Percentiles rank a stretch among this genome's conserved stretches.
Evolutionary conservation across 2,113 vertebrate species (phyloP).

Genomic region (Cichladusa arquata): DNA sequence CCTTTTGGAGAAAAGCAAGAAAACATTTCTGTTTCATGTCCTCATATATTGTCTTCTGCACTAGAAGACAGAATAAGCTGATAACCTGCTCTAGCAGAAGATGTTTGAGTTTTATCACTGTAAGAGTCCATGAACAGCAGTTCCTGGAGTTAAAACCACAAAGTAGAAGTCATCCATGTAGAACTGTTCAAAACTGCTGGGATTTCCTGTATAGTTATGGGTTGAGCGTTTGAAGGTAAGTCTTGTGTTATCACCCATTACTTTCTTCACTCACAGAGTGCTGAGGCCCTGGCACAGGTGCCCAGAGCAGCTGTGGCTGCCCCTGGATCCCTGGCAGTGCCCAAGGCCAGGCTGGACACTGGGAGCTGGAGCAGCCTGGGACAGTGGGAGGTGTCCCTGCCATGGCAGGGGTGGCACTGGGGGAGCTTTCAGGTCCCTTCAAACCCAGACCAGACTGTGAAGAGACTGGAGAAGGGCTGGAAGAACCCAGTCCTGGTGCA

Average conservation of each 20-base stretch:
- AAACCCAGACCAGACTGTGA: background rate
- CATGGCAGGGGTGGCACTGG: background rate
- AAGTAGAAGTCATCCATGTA: background rate
- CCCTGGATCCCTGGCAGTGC: accelerated
- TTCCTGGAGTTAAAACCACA: background rate
- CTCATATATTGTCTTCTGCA: background rate
- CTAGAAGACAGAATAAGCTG: background rate
- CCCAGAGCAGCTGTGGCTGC: background rate
- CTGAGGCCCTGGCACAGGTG: background rate
- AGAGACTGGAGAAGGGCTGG: background rate
- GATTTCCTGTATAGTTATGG: accelerated
- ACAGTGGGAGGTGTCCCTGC: background rate
- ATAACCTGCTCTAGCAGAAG: accelerated
- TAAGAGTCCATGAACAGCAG: background rate
- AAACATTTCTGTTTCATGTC: background rate
- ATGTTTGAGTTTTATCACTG: background rate
- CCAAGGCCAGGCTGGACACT: background rate
- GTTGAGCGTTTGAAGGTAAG: background rate
- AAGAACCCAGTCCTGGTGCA: background rate
- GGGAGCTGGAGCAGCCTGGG: accelerated
- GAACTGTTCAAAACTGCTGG: background rate
- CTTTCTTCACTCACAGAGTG: background rate
- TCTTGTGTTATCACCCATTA: background rate
- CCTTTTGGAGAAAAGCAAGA: background rate
- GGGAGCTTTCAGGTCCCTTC: background rate